Conservation (phyloP, 53 echinoderm and acorn worm species). For the Echinometra lucunter region DNA sequence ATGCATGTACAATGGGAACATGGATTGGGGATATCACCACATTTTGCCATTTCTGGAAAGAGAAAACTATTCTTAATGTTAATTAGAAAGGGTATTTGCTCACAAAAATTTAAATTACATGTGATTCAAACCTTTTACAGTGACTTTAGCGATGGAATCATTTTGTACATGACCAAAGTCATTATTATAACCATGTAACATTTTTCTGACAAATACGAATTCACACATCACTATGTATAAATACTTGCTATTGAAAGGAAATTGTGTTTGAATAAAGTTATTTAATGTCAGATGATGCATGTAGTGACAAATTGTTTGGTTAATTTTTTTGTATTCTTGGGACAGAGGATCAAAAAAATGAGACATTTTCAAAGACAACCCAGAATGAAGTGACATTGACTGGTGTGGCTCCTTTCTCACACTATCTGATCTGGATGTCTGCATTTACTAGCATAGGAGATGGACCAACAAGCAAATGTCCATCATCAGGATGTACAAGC, state of each 20-base stretch:
- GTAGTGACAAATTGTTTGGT: not conserved
- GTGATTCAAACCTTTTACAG: too few species aligned
- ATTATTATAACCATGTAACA: too few species aligned
- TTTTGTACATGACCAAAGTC: not conserved
- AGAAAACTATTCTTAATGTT: too few species aligned
- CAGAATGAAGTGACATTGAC: constrained; percentile 38
- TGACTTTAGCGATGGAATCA: not conserved
- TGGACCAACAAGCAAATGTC: constrained; percentile 5
- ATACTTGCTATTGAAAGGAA: not conserved
- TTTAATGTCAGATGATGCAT: not conserved
- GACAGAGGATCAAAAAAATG: not conserved
- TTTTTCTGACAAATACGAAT: too few species aligned
- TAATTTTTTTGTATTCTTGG: not conserved
- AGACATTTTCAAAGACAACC: not conserved
- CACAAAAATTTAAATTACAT: too few species aligned
- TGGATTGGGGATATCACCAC: too few species aligned
- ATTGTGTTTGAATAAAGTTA: not conserved
- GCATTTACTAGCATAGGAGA: constrained; percentile 14
- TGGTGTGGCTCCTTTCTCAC: constrained; percentile 21
- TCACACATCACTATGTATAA: not conserved
- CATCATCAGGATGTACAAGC: constrained; percentile 9
- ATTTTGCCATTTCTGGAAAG: too few species aligned
- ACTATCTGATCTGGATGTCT: constrained; percentile 36
- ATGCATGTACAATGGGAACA: too few species aligned
- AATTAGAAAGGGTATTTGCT: too few species aligned